These are phyloP conservation scores for Lypha dubia DNA, from an alignment of 2,888 invertebrate species.

Conservation along the genomic window DNA sequence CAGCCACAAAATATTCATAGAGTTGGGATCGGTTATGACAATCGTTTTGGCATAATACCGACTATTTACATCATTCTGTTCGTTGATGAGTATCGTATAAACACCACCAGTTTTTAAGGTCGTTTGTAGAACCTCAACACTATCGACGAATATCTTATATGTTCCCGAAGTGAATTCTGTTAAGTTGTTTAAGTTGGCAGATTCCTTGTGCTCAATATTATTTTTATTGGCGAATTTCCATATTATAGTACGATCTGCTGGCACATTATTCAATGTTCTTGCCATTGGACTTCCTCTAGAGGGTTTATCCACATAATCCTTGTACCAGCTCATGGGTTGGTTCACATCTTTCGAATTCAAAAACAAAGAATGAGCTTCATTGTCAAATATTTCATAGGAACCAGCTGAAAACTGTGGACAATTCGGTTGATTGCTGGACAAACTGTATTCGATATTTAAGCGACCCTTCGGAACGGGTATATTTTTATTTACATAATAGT, in stretches of 20 bases:
- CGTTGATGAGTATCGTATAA: constrained; percentile 79
- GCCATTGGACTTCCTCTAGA: constrained; percentile 78
- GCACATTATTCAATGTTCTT: constrained; percentile 77
- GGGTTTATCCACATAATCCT: constrained; percentile 79
- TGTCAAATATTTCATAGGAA: constrained; percentile 61
- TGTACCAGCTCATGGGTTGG: constrained; percentile 66
- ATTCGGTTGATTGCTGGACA: constrained; percentile 18
- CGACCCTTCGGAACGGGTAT: constrained; percentile 66
- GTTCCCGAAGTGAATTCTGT: constrained; percentile 73
- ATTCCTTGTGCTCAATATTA: constrained; percentile 71
- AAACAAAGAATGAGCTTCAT: constrained; percentile 78
- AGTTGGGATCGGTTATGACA: constrained; percentile 83
- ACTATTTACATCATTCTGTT: background rate
- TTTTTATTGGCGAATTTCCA: constrained; percentile 75
- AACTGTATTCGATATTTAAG: constrained; percentile 30
- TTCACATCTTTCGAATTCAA: constrained; percentile 73
- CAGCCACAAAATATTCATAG: constrained; percentile 86
- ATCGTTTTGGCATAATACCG: constrained; percentile 59
- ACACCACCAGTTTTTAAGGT: constrained; percentile 81
- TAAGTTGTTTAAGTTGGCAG: constrained; percentile 73
- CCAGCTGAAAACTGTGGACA: constrained; percentile 33
- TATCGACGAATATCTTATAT: constrained; percentile 76
- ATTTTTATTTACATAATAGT: constrained; percentile 76
- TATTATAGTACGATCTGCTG: constrained; percentile 70
- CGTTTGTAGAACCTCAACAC: constrained; percentile 28